Evolutionary conservation across 2,888 invertebrate genomes (phyloP).

Genomic region (Helobdella robusta): DNA sequence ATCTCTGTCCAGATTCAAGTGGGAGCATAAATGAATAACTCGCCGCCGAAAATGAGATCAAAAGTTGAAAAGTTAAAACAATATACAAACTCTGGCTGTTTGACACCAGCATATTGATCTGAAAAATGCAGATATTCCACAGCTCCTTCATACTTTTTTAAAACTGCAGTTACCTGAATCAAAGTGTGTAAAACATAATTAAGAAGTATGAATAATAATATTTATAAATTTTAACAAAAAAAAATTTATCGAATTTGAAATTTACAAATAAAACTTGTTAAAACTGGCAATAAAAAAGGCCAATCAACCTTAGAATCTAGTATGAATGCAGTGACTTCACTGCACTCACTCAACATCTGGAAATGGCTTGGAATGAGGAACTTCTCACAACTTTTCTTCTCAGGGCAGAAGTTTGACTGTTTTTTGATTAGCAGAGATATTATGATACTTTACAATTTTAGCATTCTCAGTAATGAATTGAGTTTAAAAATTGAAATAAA

Average conservation of each 20-base stretch:
- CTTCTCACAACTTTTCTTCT: conserved; percentile 49
- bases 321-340: conserved; percentile 74
- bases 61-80: background rate
- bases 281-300: background rate
- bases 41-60: background rate
- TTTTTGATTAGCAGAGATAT: too few species aligned
- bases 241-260: background rate
- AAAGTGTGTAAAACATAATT: background rate
- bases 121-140: conserved; percentile 94
- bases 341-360: conserved; percentile 67
- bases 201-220: too few species aligned
- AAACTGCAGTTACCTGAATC: conserved; percentile 42
- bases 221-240: too few species aligned
- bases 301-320: conserved; percentile 61
- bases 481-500: too few species aligned
- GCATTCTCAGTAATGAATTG: too few species aligned
- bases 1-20: conserved; percentile 39
- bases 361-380: conserved; percentile 63
- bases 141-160: conserved; percentile 65
- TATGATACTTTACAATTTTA: too few species aligned
- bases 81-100: conserved; percentile 67
- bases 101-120: conserved; percentile 84
- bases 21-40: background rate
- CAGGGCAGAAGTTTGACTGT: conserved; percentile 30
- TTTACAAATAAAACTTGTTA: background rate